Percentiles rank a stretch among this genome's conserved stretches.
phyloP scores from a whole-genome alignment of 2,797 vertebrate genomes.

The Tarsius wallacei region DNA sequence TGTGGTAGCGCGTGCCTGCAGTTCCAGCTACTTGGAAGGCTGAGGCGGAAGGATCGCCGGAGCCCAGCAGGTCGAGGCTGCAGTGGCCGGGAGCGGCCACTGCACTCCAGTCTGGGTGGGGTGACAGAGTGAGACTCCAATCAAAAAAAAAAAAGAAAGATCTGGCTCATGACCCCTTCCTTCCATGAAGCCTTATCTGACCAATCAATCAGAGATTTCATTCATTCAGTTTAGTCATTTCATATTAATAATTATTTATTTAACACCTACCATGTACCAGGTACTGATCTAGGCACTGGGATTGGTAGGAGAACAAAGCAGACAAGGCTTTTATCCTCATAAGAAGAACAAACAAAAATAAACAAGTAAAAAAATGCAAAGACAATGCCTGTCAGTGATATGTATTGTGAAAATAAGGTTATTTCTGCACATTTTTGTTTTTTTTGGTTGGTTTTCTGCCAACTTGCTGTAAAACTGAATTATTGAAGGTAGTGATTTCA shows the following conservation, averaged over 20 bases:
- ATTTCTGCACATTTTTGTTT: conserved; percentile 49
- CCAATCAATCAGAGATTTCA: background rate
- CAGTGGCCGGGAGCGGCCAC: no score
- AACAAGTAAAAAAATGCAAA: conserved; percentile 42
- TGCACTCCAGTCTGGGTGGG: no score
- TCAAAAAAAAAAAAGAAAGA: background rate
- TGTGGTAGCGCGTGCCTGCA: no score
- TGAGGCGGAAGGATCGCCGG: no score
- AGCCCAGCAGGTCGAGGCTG: no score
- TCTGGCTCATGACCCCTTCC: background rate
- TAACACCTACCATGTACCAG: background rate
- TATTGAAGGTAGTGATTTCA: conserved; percentile 42
- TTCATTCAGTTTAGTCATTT: conserved; percentile 34
- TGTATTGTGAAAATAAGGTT: conserved; percentile 26
- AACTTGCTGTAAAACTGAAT: conserved; percentile 48
- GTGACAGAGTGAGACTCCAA: no score
- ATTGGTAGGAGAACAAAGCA: background rate
- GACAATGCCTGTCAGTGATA: conserved; percentile 27
- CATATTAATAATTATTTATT: conserved; percentile 14
- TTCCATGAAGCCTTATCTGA: background rate
- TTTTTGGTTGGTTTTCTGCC: background rate
- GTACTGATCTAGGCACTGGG: background rate
- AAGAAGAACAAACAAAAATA: background rate
- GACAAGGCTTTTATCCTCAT: background rate
- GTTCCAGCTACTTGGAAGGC: no score